Evolutionary conservation across 2,888 invertebrate genomes (phyloP), one percentile per base, ranked within the genome.

Genomic region (Hirtodrosophila cameraria): DNA sequence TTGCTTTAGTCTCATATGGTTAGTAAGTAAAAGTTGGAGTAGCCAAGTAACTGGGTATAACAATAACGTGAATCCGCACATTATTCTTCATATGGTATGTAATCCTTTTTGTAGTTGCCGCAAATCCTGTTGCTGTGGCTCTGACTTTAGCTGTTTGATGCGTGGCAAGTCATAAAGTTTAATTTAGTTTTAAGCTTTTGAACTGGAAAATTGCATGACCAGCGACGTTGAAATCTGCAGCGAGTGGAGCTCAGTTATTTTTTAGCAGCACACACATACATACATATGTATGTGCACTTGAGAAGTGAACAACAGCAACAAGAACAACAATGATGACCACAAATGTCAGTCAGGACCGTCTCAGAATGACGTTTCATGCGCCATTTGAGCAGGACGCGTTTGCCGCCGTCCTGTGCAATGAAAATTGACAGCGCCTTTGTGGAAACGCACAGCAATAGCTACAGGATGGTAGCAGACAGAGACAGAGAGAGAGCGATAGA

Each of bases 131-230:
- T 71, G 67, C 70, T 70, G 39, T 58, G 41, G 46, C 18, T 18
- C 18, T 18, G 18, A 18, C 18, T 18, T 18, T 18, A 18, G 18
- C 33, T 55, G 48, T 39, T 46, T 52, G 64, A 59, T 65, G 61
- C 61, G 66, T 80, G 72, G 81, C 59, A 82, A 84, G 82, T 78
- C 82, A 82, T 82, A 86, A 82, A 82, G 72, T 82, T 82, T 84
- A 82, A 82, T 82, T 82, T 86, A 77, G 87, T 86, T 86, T 86
- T 82, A 82, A 82, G 87, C 85, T 84, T 84, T 86, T 86, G 71
- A 86, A 81, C 82, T 81, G 82, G 85, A 85, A 83, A 83, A 86
- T 83, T 86, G 82, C 87, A 73, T 73, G 70, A 50, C 52, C 60
- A 55, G 60, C 66, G 13, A 39, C 31, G 39, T 43, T 55, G 62